Base-by-base conservation (phyloP, 2,888 invertebrate species). In the Eilema depressum region DNA sequence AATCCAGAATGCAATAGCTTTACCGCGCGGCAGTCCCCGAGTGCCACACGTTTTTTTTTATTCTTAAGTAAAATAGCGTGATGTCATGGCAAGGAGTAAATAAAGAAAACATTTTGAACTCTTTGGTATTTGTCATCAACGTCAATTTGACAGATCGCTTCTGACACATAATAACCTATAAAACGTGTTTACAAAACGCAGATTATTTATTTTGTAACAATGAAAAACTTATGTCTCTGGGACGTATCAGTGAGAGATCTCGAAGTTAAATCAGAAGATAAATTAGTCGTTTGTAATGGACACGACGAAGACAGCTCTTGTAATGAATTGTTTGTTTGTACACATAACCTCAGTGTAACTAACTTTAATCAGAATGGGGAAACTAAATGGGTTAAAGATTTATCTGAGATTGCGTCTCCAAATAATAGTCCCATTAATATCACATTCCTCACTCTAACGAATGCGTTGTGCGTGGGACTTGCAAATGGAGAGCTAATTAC, bases 371-470 rank as follows among this genome's bases (percentile, higher is more conserved):
- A 86, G 75, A 83, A 85, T 76, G 91, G 91, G 69, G 82, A 86
- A 74, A 76, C 84, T 60, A 89, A 85, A 33, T 95, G 95, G 94
- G 83, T 74, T 47, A 91, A 86, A 77, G 88, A 93, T 79, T 78
- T 95, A 11, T 84, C 86, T 7, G 81, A 86, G 37, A 66, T 87
- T 64, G 79, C 93, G 26, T 85, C 95, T 88, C 70, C 92, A 83
- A 75, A 96, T 92, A 94, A 93, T 92, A 80, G 93, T 91, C 92
- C 93, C 56, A 81, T 95, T n/a, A 92, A 92, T 76, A 80, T 94
- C 25, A 89, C 92, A 4, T 93, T 88, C 76, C 83, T 95, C 33
- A 85, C 92, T 1, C 84, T 95, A 17, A 85, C 91, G 8, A 89
- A 92, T 77, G 84, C 87, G 30, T 70, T 95, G 47, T 92, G 91